Percentiles rank a stretch among this genome's conserved stretches.
These are phyloP conservation scores for Nautilus pompilius DNA, from an alignment of 1,140 invertebrate genomes.

Conservation along the genomic window DNA sequence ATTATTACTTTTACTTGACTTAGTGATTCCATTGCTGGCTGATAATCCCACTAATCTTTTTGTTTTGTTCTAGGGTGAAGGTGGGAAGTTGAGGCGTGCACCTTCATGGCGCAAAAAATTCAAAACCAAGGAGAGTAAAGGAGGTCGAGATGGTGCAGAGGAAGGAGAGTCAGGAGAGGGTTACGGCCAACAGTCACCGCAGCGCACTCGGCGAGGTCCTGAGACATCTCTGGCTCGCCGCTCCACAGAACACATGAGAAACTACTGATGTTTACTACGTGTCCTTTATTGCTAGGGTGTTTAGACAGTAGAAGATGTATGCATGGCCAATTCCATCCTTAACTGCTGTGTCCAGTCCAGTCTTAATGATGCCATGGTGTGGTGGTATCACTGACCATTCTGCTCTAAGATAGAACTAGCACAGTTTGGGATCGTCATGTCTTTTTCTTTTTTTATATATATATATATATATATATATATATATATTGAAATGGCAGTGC, in stretches of 20 bases:
- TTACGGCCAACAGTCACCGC: slow-evolving; percentile 29
- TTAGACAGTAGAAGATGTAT: slow-evolving; percentile 5
- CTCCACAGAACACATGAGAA: slow-evolving; percentile 15
- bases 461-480: neutral
- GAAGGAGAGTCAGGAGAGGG: slow-evolving; percentile 17
- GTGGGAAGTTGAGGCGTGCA: slow-evolving; percentile 45
- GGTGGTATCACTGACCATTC: neutral
- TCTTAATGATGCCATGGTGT: neutral
- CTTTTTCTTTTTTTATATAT: neutral
- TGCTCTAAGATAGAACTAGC: neutral
- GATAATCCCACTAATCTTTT: neutral
- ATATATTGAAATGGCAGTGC: neutral
- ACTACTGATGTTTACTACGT: slow-evolving; percentile 9
- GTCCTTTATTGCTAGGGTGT: slow-evolving; percentile 3
- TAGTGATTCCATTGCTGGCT: neutral
- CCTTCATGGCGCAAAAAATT: slow-evolving; percentile 54
- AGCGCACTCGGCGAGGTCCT: slow-evolving; percentile 19
- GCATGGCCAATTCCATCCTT: slow-evolving; percentile 1
- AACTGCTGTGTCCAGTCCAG: neutral
- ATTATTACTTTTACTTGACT: neutral
- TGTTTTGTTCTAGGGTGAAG: slow-evolving; percentile 39
- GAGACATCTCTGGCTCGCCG: slow-evolving; percentile 13
- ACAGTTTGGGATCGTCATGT: neutral
- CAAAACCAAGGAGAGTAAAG: slow-evolving; percentile 40
- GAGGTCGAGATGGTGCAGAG: slow-evolving; percentile 18